Base-by-base conservation (phyloP, 2,797 vertebrate genomes). In the Onychomys leucogaster region DNA sequence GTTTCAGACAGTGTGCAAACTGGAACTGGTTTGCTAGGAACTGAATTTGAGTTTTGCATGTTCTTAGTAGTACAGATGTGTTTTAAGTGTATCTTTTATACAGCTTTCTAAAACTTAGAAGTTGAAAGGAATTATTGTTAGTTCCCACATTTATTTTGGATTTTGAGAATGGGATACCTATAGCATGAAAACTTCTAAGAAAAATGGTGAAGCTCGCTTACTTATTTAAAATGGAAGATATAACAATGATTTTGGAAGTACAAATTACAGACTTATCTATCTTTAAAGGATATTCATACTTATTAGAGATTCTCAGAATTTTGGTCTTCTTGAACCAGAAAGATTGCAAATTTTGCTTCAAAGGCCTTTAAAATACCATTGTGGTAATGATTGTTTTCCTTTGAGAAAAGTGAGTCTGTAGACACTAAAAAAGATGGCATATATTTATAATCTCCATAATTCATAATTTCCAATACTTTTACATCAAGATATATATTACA, bases 131-230 rank as follows among this genome's bases (percentile, higher is more conserved):
- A 5, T 46, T 65, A 21, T 25, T 1, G 2, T 55, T 81, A 93
- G 19, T 17, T 80, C 10, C 16, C 89, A 37, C 63, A 69, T 80
- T 57, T 37, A 90, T 71, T 93, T 95, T 96, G 19, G 19, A 94
- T n/a, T 89, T 86, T 16, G 46, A 95, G 21, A 87, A 49, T 93
- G 89, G 73, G 87, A 59, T 88, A 8, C 19, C 7, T 4, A 1
- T 25, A 43, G 1, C 3, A 41, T 59, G 21, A 4, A 81, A 89
- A 73, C 65, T 63, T 2, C 25, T 89, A n/a, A 71, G 4, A 21
- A 34, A 89, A 13, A 90, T 69, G 34, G 17, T 73, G 8, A 76
- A 16, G 7, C 67, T 2, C 17, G 63, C 25, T 76, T 46, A 49
- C 65, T 23, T 52, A 6, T 4, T 32, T 76, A 86, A 65, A 61